Evolutionary conservation across 2,113 vertebrate genomes (phyloP).

Genomic region (Antechinus stuartii): DNA sequence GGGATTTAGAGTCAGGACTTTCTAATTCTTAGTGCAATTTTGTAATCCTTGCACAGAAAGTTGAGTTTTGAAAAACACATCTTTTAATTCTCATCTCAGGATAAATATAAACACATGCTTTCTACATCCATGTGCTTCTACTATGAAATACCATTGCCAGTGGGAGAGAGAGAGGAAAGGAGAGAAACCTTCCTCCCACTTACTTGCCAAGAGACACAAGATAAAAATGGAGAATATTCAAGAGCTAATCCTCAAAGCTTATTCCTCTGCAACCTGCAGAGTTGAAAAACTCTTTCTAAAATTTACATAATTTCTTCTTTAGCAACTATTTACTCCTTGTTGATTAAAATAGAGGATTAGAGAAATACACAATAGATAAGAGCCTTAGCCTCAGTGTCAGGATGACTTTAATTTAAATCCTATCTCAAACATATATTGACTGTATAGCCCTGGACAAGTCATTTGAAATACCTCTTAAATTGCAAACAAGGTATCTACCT

Average conservation of each 20-base stretch:
- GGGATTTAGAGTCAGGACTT: neutral
- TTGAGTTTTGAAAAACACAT: neutral
- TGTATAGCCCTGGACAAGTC: neutral
- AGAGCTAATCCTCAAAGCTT: neutral
- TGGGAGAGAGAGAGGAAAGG: neutral
- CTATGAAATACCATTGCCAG: neutral
- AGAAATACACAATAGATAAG: neutral
- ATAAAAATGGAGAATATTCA: neutral
- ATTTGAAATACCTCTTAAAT: neutral
- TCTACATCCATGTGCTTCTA: neutral
- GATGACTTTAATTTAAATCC: neutral
- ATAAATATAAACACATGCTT: neutral
- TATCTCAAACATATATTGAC: neutral
- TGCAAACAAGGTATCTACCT: neutral
- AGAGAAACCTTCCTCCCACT: neutral
- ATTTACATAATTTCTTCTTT: neutral
- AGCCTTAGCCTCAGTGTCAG: neutral
- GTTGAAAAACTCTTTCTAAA: neutral
- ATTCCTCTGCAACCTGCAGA: neutral
- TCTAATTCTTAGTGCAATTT: neutral
- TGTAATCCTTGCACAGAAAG: neutral
- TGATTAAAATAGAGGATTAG: neutral
- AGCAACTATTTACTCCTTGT: neutral
- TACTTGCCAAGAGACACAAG: neutral
- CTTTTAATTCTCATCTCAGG: neutral